Evolutionary conservation across 2,797 vertebrate genomes (phyloP).

Genomic region (Heterohyrax brucei): DNA sequence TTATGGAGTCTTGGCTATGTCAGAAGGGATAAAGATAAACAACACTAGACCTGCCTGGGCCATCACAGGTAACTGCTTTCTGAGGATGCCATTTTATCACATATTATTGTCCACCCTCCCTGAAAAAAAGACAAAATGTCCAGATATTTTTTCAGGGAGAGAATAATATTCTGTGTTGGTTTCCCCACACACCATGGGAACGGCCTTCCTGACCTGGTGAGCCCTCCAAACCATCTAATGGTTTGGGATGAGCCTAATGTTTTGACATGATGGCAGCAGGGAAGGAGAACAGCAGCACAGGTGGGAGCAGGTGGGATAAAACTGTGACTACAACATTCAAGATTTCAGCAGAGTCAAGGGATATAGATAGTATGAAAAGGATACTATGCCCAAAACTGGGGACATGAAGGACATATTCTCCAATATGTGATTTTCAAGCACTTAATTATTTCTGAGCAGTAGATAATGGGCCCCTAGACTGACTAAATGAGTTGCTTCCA

Average conservation of each 20-base stretch:
- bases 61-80: not conserved
- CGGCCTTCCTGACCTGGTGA: not conserved
- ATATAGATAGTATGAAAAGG: not conserved
- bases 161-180: not conserved
- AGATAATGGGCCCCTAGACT: not conserved
- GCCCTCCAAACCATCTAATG: not conserved
- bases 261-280: fast-evolving
- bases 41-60: too few relatives aligned
- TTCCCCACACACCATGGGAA: too few relatives aligned
- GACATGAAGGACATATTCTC: not conserved
- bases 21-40: not conserved
- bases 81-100: not conserved
- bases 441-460: not conserved
- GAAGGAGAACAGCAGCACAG: not conserved
- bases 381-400: not conserved
- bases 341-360: not conserved
- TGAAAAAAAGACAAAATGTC: not conserved
- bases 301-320: fast-evolving
- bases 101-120: not conserved
- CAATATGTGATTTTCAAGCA: not conserved
- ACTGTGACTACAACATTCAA: not conserved
- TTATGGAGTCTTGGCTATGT: not conserved
- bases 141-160: not conserved
- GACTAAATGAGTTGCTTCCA: not conserved
- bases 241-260: not conserved